Conservation (phyloP, 2,888 invertebrate species). For the Pherbina coryleti region DNA sequence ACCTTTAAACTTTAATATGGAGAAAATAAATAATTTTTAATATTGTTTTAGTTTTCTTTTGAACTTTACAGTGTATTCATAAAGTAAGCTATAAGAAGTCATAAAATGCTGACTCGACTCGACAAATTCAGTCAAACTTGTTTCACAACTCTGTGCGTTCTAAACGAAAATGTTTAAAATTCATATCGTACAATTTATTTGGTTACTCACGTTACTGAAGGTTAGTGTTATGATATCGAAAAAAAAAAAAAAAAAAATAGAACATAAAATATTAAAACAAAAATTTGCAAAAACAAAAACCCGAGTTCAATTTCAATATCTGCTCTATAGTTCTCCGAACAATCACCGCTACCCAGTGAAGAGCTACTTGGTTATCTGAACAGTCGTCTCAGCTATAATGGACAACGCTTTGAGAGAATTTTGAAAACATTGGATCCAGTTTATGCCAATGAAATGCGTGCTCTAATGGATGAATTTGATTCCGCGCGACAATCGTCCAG, state of each 20-base stretch:
- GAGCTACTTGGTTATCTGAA: constrained; percentile 33
- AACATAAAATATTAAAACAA: neutral
- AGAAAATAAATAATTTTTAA: neutral
- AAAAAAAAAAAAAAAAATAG: neutral
- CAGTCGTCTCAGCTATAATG: constrained; percentile 45
- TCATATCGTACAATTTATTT: neutral
- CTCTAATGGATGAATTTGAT: constrained; percentile 39
- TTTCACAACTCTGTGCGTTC: neutral
- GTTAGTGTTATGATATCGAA: neutral
- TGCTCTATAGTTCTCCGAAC: neutral
- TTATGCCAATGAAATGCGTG: constrained; percentile 38
- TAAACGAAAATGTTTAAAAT: neutral
- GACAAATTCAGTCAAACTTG: neutral
- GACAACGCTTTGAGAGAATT: constrained; percentile 43
- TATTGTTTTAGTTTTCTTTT: neutral
- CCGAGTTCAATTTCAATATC: too few relatives aligned
- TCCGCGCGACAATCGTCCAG: constrained; percentile 34
- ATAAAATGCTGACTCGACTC: neutral
- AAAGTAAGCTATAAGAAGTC: neutral
- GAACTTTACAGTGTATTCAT: neutral
- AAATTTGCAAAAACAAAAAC: neutral
- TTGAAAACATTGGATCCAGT: constrained; percentile 20
- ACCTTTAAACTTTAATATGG: too few relatives aligned
- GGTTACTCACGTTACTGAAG: neutral
- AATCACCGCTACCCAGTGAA: neutral